These are phyloP conservation scores for Antheraea yamamai DNA, from an alignment of 2,888 invertebrate species.

Conservation along the genomic window DNA sequence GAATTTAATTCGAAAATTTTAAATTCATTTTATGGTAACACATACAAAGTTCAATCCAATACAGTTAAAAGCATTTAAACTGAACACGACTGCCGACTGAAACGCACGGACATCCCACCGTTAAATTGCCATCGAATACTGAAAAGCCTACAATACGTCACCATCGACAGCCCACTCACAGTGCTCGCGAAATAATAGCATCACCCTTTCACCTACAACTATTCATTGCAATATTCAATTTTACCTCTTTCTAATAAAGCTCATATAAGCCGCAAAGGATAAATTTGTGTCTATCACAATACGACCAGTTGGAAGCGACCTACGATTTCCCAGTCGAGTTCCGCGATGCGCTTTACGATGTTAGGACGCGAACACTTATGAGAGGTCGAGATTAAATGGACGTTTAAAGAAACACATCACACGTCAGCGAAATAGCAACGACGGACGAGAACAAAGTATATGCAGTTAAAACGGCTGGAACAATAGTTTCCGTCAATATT, in stretches of 20 bases:
- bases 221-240: constrained; percentile 37
- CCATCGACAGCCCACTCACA: constrained; percentile 72
- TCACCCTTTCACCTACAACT: constrained; percentile 15
- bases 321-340: constrained; percentile 29
- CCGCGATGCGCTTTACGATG: constrained; percentile 14
- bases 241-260: constrained; percentile 30
- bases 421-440: constrained; percentile 71
- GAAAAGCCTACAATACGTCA: constrained; percentile 77
- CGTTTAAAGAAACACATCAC: constrained; percentile 61
- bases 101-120: constrained; percentile 43
- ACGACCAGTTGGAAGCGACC: constrained; percentile 50
- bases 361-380: constrained; percentile 27
- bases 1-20: too few species aligned
- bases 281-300: constrained; percentile 38
- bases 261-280: constrained; percentile 30
- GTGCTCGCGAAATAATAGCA: constrained; percentile 69
- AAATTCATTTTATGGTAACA: too few species aligned
- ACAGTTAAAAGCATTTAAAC: constrained; percentile 15
- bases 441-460: constrained; percentile 69
- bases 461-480: constrained; percentile 64
- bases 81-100: constrained; percentile 25
- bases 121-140: constrained; percentile 55
- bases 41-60: background rate
- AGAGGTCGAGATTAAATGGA: constrained; percentile 49
- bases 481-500: constrained; percentile 70